Conservation (phyloP, 2,113 vertebrate genomes). For the Brachyhypopomus occidentalis region DNA sequence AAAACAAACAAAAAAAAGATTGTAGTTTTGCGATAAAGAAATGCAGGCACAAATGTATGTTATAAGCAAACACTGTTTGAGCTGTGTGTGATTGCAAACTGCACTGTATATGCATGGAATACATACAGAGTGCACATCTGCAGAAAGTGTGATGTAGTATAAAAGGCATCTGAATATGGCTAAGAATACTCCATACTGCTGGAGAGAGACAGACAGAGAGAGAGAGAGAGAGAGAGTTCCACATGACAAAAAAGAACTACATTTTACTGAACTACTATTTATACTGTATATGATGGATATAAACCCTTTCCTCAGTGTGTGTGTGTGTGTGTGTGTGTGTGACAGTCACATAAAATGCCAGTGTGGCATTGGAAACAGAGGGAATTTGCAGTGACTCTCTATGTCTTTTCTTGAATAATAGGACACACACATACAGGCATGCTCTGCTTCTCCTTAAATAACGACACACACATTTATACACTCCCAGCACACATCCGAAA, state of each 20-base stretch:
- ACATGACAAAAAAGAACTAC: background rate
- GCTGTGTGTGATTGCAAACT: conserved; percentile 3
- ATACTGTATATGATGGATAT: conserved; percentile 21
- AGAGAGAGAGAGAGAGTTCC: background rate
- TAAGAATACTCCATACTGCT: conserved; percentile 1
- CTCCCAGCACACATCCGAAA: background rate
- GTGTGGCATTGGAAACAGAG: conserved; percentile 14
- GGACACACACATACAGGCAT: conserved; percentile 47
- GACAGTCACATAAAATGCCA: conserved; percentile 18
- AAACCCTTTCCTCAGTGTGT: background rate
- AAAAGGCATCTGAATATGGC: conserved; percentile 16
- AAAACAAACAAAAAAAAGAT: conserved; percentile 31
- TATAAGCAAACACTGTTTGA: conserved; percentile 3
- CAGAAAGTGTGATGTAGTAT: conserved; percentile 13
- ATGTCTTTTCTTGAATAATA: conserved; percentile 39
- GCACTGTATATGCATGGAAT: background rate
- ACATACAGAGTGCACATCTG: background rate
- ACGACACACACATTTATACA: conserved; percentile 33
- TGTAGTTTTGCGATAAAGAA: conserved; percentile 24
- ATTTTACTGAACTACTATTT: conserved; percentile 34
- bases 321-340: conserved; percentile 24
- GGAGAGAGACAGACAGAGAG: background rate
- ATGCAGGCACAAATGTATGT: conserved; percentile 27
- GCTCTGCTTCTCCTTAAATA: conserved; percentile 23
- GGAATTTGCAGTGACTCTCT: conserved; percentile 8